Base-by-base conservation (phyloP, 2,113 vertebrate genomes). In the Gorilla gorilla region DNA sequence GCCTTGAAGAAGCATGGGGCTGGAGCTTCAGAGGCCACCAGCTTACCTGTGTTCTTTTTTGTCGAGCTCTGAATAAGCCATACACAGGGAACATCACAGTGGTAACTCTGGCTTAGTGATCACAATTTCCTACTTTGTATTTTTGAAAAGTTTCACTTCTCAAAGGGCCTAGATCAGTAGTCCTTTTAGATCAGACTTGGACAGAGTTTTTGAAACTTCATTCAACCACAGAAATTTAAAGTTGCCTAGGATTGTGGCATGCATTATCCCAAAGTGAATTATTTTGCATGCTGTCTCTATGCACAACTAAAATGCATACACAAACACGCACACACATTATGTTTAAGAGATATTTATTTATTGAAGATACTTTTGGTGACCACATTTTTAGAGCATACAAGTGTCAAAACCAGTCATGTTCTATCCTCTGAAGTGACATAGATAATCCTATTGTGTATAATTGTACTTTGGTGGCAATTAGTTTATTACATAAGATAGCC, bases 91-190 rank as follows among this genome's bases (percentile, higher is more conserved):
- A 95, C 95, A 97, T 97, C 97, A 97, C 97, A 98, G 97, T 93
- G 91, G 52, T 90, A 68, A 92, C 95, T 94, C 87, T 27, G 89
- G 97, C 96, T 95, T 80, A 96, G 94, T 95, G 98, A 97, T 93
- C 93, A 94, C 95, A 96, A 96, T 96, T 97, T 98, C 81, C 92
- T 91, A 89, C 97, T 98, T 98, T 96, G 84, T 96, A 80, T 97
- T 97, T 96, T 97, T 95, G 92, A 97, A 97, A 98, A 97, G 96
- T 97, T 98, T 98, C 82, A 95, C 92, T 96, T 98, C 92, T 97
- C 97, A 98, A 98, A 98, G 88, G 86, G 70, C 61, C 85, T 94
- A 94, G 90, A 97, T 97, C 97, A 97, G 95, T 97, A 97, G 97
- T 90, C 78, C 76, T 84, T 97, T 97, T 94, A 97, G 82, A 98